Evolutionary conservation across 2,888 invertebrate species (phyloP).

Genomic region (Cecidostiba fungosa): DNA sequence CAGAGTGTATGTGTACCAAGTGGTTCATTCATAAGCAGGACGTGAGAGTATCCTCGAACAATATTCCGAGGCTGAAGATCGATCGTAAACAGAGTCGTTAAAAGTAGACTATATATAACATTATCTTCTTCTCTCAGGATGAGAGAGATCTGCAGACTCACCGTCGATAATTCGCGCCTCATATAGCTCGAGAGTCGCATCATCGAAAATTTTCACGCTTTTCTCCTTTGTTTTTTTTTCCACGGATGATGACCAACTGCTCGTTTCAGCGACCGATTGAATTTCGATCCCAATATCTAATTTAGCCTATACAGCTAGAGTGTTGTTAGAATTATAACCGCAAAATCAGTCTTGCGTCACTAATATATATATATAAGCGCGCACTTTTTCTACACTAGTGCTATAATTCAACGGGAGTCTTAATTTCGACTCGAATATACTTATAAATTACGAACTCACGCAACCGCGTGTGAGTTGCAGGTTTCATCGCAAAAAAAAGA

Average conservation of each 20-base stretch:
- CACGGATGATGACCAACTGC: neutral
- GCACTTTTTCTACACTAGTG: neutral
- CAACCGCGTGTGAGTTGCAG: neutral
- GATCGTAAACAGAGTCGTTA: constrained; percentile 26
- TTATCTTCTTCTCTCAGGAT: neutral
- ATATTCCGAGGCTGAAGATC: neutral
- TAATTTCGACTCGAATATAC: neutral
- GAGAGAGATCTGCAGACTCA: constrained; percentile 17
- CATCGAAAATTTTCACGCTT: neutral
- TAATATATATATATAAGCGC: too few species aligned
- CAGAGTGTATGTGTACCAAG: too few species aligned
- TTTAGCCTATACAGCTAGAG: too few species aligned
- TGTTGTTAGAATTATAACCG: too few species aligned
- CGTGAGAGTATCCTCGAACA: neutral
- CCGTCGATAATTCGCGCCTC: constrained; percentile 3
- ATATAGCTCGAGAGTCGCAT: neutral
- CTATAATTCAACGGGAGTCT: neutral
- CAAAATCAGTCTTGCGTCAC: too few species aligned
- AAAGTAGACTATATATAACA: neutral
- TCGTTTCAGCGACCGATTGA: neutral
- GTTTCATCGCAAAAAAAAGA: neutral
- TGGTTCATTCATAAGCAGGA: neutral
- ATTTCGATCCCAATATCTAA: neutral
- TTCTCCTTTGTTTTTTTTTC: neutral
- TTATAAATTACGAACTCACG: neutral